A percentile compares a stretch with the other conserved stretches of the same genome.
Conservation (phyloP, 2,113 vertebrate genomes). For the Telmatochromis sp. region DNA sequence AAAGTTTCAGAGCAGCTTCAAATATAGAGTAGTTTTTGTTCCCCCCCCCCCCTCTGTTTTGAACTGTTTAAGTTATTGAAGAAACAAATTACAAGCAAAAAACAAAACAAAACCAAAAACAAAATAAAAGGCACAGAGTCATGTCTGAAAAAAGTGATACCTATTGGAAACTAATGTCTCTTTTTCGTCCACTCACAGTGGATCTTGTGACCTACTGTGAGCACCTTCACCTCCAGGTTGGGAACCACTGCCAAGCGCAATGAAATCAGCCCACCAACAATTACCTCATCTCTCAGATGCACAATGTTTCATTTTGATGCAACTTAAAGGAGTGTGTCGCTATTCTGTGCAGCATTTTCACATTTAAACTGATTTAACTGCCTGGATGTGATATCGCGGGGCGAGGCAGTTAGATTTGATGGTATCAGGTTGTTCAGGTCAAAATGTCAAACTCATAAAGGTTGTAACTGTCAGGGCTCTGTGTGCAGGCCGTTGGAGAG, state of each 20-base stretch:
- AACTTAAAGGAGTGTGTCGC: not conserved
- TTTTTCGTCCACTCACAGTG: not conserved
- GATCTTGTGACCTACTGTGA: not conserved
- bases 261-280: not conserved
- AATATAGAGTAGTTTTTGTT: not conserved
- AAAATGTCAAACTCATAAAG: not conserved
- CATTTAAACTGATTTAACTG: not conserved
- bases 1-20: not conserved
- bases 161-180: not conserved
- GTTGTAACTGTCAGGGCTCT: not conserved
- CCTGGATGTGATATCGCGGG: not conserved
- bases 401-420: not conserved
- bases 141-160: not conserved
- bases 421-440: not conserved
- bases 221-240: not conserved
- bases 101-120: fast-evolving
- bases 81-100: not conserved
- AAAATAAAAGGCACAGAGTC: not conserved
- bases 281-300: not conserved
- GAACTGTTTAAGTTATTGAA: not conserved
- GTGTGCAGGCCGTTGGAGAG: not conserved
- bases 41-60: fast-evolving
- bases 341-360: not conserved
- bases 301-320: not conserved
- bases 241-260: not conserved